Base-by-base conservation (phyloP, 1,140 invertebrate genomes). In the Panonychus citri region DNA sequence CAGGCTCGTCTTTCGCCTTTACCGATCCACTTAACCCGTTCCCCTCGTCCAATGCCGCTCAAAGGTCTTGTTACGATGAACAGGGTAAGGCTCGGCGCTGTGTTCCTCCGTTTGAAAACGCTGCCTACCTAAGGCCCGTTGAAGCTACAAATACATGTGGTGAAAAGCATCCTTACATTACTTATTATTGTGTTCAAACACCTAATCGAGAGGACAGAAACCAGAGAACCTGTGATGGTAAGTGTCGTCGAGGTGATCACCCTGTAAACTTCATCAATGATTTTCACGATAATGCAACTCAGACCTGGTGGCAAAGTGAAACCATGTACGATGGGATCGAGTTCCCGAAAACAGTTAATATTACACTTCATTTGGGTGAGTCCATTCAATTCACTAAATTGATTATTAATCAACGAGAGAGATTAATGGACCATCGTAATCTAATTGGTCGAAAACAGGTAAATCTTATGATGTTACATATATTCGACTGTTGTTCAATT, bases 241-340 rank as follows among this genome's bases (percentile, higher is more conserved):
- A 34, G 30, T 66, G 66, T 19, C 57, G 64, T 1, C 76, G 76
- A 1, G 58, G 58, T 2, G 55, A 66, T 51, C 85, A 90, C 70
- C 78, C 80, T 3, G 76, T 83, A 1, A 68, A 73, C n/a, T 89
- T 77, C 66, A 73, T 97, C 51, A 95, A 89, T 0, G 94, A 98
- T 69, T 77, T 85, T 63, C 85, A 91, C 61, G 81, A 81, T 58
- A 79, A 82, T 59, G 81, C 86, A 46, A 85, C 89, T 66, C 79
- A 81, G 59, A 95, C 94, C 0, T 96, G 89, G 88, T 98, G 94
- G 93, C 91, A 97, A 66, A 94, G 88, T 3, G 85, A 94, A 64
- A 96, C 94, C 0, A 94, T 98, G 86, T 78, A 78, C 60, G 86
- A 97, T 63, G 81, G 79, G 17, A 81, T 94, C 19, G 83, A 93